Evolutionary conservation across 2,888 invertebrate genomes (phyloP).

Genomic region (Agrotis ipsilon): DNA sequence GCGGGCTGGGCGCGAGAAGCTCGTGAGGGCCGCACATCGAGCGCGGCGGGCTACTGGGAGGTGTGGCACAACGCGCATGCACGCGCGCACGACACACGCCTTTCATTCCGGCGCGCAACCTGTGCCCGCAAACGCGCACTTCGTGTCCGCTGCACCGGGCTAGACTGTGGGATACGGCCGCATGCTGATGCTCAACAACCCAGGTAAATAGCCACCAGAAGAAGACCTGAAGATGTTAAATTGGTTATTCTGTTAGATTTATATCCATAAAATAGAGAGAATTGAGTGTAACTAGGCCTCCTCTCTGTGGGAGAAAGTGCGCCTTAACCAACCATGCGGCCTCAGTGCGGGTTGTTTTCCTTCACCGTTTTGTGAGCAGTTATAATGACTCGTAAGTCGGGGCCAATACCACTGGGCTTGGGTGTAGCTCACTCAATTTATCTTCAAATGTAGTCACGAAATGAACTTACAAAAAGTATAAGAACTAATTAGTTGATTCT

Average conservation of each 20-base stretch:
- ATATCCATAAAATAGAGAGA: no score
- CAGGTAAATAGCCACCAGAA: conserved; percentile 91
- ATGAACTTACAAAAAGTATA: background rate
- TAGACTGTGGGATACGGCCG: conserved; percentile 94
- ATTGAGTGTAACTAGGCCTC: no score
- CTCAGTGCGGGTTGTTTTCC: no score
- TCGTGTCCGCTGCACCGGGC: conserved; percentile 92
- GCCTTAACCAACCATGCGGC: no score
- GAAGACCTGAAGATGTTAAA: no score
- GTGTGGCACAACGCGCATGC: conserved; percentile 90
- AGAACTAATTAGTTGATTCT: background rate
- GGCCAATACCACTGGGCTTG: no score
- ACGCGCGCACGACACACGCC: conserved; percentile 90
- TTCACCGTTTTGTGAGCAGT: no score
- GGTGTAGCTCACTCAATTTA: no score
- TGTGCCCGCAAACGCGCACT: conserved; percentile 93
- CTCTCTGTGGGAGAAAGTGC: no score
- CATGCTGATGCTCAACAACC: conserved; percentile 92
- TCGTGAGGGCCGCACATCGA: conserved; percentile 82
- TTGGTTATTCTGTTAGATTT: no score
- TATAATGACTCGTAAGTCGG: no score
- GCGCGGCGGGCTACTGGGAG: conserved; percentile 91
- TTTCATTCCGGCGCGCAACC: conserved; percentile 92
- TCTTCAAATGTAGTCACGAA: background rate
- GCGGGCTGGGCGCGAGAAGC: conserved; percentile 85